phyloP scores from a whole-genome alignment of 2,113 vertebrate species.

The Anolis sagrei region DNA sequence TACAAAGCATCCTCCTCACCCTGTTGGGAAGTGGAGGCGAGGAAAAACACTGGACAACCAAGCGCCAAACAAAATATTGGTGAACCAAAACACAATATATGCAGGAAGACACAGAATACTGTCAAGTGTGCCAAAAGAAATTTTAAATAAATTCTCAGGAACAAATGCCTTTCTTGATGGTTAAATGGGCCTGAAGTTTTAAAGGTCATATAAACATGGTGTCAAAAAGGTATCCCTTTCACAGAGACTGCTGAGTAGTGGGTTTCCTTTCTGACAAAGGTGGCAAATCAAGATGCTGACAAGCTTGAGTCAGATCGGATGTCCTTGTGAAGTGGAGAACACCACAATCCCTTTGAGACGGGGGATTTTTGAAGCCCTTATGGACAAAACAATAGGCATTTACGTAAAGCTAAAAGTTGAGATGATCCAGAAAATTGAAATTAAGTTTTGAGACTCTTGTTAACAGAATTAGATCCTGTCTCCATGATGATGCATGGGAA shows the following conservation, averaged over 20 bases:
- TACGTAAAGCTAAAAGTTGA: background rate
- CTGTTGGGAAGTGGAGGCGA: background rate
- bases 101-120: background rate
- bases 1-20: background rate
- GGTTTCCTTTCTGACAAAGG: background rate
- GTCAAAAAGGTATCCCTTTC: background rate
- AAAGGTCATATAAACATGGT: background rate
- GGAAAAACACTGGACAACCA: background rate
- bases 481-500: background rate
- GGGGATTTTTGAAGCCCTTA: background rate
- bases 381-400: background rate
- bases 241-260: background rate
- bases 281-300: background rate
- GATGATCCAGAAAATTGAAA: constrained; percentile 6
- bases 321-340: background rate
- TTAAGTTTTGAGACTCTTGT: background rate
- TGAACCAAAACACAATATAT: background rate
- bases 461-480: background rate
- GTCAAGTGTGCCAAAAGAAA: background rate
- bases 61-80: background rate
- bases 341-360: background rate
- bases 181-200: background rate
- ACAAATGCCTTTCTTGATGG: background rate
- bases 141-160: background rate
- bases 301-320: background rate